Base-by-base conservation (phyloP, 1,140 invertebrate genomes). In the Aphelenchoides fujianensis region DNA sequence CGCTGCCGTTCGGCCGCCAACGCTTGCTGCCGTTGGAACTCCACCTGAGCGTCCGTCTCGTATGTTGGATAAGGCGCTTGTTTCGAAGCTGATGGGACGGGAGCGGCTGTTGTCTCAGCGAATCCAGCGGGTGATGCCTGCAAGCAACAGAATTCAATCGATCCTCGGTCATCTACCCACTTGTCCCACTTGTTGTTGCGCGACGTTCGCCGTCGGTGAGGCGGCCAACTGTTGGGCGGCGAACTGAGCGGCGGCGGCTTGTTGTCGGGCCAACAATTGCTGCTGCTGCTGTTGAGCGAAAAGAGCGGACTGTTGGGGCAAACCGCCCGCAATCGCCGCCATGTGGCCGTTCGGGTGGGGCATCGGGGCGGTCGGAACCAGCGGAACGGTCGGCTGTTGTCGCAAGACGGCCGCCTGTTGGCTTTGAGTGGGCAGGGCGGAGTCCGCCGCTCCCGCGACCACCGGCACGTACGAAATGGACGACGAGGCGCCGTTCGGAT, bases 391-490 rank as follows among this genome's bases (percentile, higher is more conserved):
- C 7, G 63, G 63, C 34, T 34, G 16, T 36, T 34, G 16, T 12
- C 31, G 28, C 27, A 19, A 31, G n/a, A 31, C n/a, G 16, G 59
- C 16, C 16, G 31, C n/a, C 27, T 61, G 59, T 35, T 48, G 41
- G 23, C 41, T 23, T 12, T 12, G 23, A 48, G 31, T 31, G n/a
- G 31, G 59, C 31, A 31, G 59, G n/a, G n/a, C n/a, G 16, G 59
- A 28, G 53, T 66, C 63, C 12, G 31, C 2, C 12, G 16, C 12
- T 36, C n/a, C 12, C 1, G 34, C 27, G 2, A 41, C 36, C 0
- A 66, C 34, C 2, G 63, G 63, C 16, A 66, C 63, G 7, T 66
- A 66, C 1, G 63, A 66, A 12, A 66, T 66, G 12, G 63, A 66
- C 16, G 63, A 12, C 3, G 63, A 31, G 0, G 59, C 27, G 36